Evolutionary conservation across 2,888 invertebrate genomes (phyloP).

Genomic region (Volucella inanis): DNA sequence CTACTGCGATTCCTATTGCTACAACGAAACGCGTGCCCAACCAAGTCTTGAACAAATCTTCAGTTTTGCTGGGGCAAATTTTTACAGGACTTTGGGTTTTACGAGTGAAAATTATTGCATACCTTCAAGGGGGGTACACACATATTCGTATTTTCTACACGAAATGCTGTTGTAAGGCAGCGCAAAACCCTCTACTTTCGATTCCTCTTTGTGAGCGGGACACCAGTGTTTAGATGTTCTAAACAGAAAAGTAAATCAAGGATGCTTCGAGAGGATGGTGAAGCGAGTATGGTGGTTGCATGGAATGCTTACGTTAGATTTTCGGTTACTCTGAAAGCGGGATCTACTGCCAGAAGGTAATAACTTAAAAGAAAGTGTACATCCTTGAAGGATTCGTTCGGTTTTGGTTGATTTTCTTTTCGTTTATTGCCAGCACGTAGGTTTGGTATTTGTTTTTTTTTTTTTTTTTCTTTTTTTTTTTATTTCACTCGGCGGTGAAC

Average conservation of each 20-base stretch:
- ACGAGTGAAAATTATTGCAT: conserved; percentile 71
- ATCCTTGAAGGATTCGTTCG: conserved; percentile 67
- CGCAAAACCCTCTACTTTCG: neutral
- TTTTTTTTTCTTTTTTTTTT: conserved; percentile 55
- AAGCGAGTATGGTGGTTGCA: neutral
- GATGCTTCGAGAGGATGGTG: conserved; percentile 6
- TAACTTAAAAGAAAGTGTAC: conserved; percentile 65
- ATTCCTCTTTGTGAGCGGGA: neutral
- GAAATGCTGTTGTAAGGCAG: neutral
- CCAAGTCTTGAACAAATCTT: conserved; percentile 41
- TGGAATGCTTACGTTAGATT: conserved; percentile 48
- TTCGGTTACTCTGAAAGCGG: conserved; percentile 18
- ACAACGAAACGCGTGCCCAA: conserved; percentile 40
- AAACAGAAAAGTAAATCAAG: conserved; percentile 69
- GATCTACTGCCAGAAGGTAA: conserved; percentile 59
- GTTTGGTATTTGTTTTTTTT: conserved; percentile 20
- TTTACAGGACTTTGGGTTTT: conserved; percentile 67
- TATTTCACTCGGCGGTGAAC: conserved; percentile 19
- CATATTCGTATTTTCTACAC: conserved; percentile 10
- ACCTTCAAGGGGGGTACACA: conserved; percentile 40
- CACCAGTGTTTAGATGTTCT: conserved; percentile 42
- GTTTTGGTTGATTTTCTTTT: conserved; percentile 21
- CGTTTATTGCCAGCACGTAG: neutral
- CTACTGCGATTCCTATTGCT: too few species aligned
- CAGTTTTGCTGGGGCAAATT: conserved; percentile 46